Conservation (phyloP, 2,797 vertebrate genomes). For the Lophius americanus region DNA sequence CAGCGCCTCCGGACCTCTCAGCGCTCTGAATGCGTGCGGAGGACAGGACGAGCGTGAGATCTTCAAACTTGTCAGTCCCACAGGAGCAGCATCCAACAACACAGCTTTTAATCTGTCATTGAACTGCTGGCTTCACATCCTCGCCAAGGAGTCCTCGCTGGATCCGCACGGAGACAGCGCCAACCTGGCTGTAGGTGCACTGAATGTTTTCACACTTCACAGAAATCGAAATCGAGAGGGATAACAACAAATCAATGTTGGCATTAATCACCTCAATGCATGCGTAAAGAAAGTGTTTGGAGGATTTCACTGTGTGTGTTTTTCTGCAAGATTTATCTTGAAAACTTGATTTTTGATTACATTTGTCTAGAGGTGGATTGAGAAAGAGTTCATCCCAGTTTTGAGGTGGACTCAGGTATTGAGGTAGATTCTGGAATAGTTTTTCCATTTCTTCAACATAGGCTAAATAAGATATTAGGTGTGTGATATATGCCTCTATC, state of each 20-base stretch:
- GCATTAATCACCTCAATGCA: not conserved
- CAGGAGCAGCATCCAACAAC: constrained; percentile 41
- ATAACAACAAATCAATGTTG: not conserved
- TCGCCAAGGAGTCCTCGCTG: constrained; percentile 74
- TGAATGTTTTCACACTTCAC: too few relatives aligned
- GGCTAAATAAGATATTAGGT: too few relatives aligned
- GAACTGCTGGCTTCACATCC: constrained; percentile 83
- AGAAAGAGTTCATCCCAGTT: too few relatives aligned
- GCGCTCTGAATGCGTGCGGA: constrained; percentile 61
- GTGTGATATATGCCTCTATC: too few relatives aligned
- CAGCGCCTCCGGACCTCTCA: constrained; percentile 50
- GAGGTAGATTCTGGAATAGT: too few relatives aligned
- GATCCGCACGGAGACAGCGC: constrained; percentile 77
- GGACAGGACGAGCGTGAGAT: constrained; percentile 61
- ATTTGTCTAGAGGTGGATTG: too few relatives aligned
- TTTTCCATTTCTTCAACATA: too few relatives aligned
- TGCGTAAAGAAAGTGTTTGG: not conserved
- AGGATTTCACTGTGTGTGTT: too few relatives aligned
- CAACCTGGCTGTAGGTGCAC: constrained; percentile 70
- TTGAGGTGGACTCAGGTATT: too few relatives aligned
- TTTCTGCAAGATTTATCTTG: too few relatives aligned
- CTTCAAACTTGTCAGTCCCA: constrained; percentile 59
- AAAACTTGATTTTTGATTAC: too few relatives aligned
- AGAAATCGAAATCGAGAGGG: not conserved
- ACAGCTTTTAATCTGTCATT: constrained; percentile 73